phyloP scores from a whole-genome alignment of 2,888 invertebrate genomes.

The Ferrisia virgata region DNA sequence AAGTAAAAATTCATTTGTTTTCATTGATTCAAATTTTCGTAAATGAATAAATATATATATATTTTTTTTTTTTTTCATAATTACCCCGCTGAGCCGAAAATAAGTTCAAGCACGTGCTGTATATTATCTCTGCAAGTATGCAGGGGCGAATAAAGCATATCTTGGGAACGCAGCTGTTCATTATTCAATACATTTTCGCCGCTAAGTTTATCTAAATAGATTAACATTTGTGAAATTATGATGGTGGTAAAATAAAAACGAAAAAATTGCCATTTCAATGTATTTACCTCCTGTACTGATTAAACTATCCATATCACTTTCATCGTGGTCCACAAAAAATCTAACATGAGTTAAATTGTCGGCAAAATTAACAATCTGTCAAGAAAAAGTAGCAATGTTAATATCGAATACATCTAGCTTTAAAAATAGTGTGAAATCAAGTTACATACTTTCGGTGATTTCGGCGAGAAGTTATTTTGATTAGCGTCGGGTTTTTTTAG shows the following conservation, averaged over 20 bases:
- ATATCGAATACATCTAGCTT: background rate
- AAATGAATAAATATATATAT: background rate
- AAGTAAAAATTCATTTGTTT: background rate
- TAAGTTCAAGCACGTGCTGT: background rate
- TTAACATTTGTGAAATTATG: background rate
- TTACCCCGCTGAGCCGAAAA: background rate
- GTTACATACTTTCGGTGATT: background rate
- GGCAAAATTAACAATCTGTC: slow-evolving; percentile 24
- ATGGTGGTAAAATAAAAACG: background rate
- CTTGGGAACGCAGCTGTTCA: background rate
- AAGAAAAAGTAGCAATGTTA: background rate
- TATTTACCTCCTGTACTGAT: background rate
- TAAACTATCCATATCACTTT: background rate
- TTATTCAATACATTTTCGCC: background rate
- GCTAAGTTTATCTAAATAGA: background rate
- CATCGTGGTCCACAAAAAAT: background rate
- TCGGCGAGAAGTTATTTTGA: background rate
- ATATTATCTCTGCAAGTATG: slow-evolving; percentile 25
- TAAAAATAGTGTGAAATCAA: background rate
- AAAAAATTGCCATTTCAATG: background rate
- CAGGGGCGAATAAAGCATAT: background rate
- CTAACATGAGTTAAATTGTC: slow-evolving; percentile 2
- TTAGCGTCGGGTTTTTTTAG: slow-evolving; percentile 4
- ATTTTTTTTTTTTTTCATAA: background rate
- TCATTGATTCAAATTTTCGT: background rate